Conservation (phyloP, 2,888 invertebrate genomes). For the Nomada lathburiana region DNA sequence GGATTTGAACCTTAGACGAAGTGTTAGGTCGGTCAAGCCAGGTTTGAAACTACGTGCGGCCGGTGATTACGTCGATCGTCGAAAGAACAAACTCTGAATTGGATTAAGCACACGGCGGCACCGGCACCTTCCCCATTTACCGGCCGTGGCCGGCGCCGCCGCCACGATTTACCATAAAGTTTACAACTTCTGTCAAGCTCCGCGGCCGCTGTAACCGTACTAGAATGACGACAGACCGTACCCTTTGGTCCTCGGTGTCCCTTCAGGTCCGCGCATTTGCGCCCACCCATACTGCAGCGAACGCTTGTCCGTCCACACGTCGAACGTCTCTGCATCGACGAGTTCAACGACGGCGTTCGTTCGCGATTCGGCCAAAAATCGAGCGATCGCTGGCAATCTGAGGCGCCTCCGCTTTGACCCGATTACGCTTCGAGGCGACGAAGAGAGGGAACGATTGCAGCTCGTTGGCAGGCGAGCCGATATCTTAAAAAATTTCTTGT, state of each 20-base stretch:
- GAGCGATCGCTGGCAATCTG: constrained; percentile 45
- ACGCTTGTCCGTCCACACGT: background rate
- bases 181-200: constrained; percentile 78
- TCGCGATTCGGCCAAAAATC: constrained; percentile 56
- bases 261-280: constrained; percentile 65
- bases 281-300: constrained; percentile 49
- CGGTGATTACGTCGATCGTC: constrained; percentile 83
- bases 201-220: constrained; percentile 73
- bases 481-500: no score
- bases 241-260: constrained; percentile 71
- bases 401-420: background rate
- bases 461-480: no score
- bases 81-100: constrained; percentile 83
- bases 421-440: background rate
- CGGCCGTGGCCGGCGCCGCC: constrained; percentile 74
- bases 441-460: no score
- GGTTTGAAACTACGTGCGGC: constrained; percentile 79
- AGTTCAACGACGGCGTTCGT: constrained; percentile 53
- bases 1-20: constrained; percentile 69
- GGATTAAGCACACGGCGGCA: constrained; percentile 80
- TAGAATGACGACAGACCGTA: constrained; percentile 75
- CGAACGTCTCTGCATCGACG: background rate
- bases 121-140: constrained; percentile 79
- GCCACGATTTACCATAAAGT: constrained; percentile 81
- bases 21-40: constrained; percentile 71